Conservation (phyloP, 2,113 vertebrate genomes). For the Neodontobutis hainanensis region DNA sequence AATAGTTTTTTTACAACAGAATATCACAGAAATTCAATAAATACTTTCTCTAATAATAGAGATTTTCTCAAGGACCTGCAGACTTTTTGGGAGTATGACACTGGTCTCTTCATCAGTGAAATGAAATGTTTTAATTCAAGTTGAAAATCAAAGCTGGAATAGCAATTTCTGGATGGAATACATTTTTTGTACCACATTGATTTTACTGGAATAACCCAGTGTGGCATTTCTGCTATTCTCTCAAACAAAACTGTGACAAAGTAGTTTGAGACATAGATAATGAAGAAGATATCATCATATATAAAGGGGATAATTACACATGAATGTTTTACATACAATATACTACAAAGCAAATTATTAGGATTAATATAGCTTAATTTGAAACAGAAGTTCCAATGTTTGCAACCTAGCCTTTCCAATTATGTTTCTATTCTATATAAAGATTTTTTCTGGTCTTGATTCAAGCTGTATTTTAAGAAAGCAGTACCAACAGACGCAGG, state of each 20-base stretch:
- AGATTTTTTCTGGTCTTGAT: too few relatives aligned
- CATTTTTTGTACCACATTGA: neutral
- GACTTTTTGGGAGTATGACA: constrained; percentile 8
- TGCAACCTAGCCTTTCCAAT: too few relatives aligned
- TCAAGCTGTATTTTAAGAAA: too few relatives aligned
- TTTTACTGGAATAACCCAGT: neutral
- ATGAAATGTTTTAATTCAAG: neutral
- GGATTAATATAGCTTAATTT: too few relatives aligned
- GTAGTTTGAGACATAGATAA: neutral
- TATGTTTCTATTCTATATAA: too few relatives aligned
- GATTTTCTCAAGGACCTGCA: neutral
- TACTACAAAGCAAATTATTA: too few relatives aligned
- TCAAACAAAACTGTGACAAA: neutral
- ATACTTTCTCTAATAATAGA: neutral
- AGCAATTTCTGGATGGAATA: neutral
- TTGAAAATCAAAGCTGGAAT: neutral
- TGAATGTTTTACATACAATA: too few relatives aligned
- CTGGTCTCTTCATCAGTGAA: neutral
- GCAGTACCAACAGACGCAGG: too few relatives aligned
- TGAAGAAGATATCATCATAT: too few relatives aligned
- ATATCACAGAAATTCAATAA: constrained; percentile 19
- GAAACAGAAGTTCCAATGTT: too few relatives aligned
- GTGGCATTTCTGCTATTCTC: neutral
- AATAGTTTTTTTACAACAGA: constrained; percentile 35
- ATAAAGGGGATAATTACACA: too few relatives aligned